Evolutionary conservation across 2,113 vertebrate genomes (phyloP).

Genomic region (Lepus europaeus): DNA sequence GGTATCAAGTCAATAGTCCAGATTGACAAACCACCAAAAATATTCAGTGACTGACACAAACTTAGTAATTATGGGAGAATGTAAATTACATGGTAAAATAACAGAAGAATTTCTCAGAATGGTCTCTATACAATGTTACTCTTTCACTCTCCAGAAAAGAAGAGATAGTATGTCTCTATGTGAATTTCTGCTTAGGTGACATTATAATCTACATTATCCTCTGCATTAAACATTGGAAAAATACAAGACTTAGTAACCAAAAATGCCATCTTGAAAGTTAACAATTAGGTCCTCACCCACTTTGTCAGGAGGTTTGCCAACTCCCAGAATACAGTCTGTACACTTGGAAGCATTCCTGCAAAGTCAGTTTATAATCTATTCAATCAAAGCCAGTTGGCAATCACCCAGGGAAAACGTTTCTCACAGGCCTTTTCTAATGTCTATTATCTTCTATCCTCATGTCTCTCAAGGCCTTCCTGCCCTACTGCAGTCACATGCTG

Average conservation of each 20-base stretch:
- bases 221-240: neutral
- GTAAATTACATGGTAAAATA: neutral
- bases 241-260: neutral
- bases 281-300: constrained; percentile 53
- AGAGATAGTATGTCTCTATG: neutral
- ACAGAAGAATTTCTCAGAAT: neutral
- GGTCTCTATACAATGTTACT: neutral
- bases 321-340: constrained; percentile 59
- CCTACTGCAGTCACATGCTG: neutral
- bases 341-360: constrained; percentile 64
- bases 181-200: neutral
- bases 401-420: constrained; percentile 64
- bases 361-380: constrained; percentile 59
- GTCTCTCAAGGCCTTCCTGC: constrained; percentile 41
- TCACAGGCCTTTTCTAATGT: constrained; percentile 49
- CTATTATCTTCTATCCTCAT: constrained; percentile 64
- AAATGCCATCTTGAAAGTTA: constrained; percentile 42
- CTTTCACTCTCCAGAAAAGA: neutral
- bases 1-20: neutral
- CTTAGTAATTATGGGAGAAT: neutral
- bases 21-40: neutral
- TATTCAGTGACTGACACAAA: neutral
- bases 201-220: neutral
- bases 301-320: constrained; percentile 58
- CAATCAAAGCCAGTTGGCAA: constrained; percentile 74